Base-by-base conservation (phyloP, 1,140 invertebrate genomes). In the Callitettix versicolor region DNA sequence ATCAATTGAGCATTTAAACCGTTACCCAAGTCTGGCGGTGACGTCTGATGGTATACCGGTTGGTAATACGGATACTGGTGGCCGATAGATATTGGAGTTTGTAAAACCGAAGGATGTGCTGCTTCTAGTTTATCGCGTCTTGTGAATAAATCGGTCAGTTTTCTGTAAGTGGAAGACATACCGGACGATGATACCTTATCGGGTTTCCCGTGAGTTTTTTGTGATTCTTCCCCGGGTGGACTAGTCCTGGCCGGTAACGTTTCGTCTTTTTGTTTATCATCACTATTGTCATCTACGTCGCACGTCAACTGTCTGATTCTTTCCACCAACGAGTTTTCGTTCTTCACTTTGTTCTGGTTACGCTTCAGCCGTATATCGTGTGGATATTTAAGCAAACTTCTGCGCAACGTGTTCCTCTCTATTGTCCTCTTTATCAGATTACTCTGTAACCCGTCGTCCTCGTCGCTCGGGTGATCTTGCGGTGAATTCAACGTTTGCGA, bases 261-360 rank as follows among this genome's bases (percentile, higher is more conserved):
- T 42, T 36, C 40, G n/a, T 56, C 53, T 15, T 52, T 38, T 3
- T 46, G 43, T 56, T 61, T 58, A 38, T 61, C 60, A 30, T 60
- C 58, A 1, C 62, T 58, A 3, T 81, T 78, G 5, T 87, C 84
- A 51, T 86, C 84, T 42, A 88, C 82, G 58, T 87, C 83, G 64
- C 86, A 89, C 1, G 86, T 91, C 15, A 90, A 68, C 60, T 86
- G 80, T 40, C 84, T 79, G 53, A 90, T 89, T 43, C 85, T 75
- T 60, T 91, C 88, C 21, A 86, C 83, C 14, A 91, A 66, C 0
- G 85, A 86, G 54, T 78, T 78, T 58, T 79, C 76, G 44, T 73
- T 76, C 64, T 76, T 78, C 56, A 71, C 69, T 47, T 68, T 64
- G 15, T 63, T 67, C 58, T 76, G 76, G 65, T 75, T 67, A 69